These are phyloP conservation scores for Pilophorus perplexus DNA, from an alignment of 2,888 invertebrate species.

Conservation along the genomic window DNA sequence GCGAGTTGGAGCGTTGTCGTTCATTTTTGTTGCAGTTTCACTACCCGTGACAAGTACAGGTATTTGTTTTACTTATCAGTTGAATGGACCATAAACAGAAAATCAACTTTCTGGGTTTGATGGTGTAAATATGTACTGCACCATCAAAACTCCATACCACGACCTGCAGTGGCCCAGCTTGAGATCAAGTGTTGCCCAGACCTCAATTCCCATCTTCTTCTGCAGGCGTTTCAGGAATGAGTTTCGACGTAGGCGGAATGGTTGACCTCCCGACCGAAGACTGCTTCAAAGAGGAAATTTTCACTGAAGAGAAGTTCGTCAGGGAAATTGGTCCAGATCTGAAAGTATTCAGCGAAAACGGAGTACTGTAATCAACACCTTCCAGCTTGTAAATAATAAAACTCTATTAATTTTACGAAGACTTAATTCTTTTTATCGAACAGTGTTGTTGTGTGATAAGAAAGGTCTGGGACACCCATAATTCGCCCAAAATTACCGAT, in stretches of 20 bases:
- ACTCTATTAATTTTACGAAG: no score
- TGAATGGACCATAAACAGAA: no score
- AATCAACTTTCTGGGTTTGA: no score
- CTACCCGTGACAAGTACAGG: slow-evolving; percentile 21
- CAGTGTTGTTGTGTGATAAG: no score
- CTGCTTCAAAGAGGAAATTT: slow-evolving; percentile 13
- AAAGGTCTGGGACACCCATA: no score
- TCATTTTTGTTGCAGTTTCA: not conserved
- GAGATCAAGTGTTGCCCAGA: not conserved
- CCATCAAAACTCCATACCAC: no score
- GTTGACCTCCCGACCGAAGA: not conserved
- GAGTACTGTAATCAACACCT: not conserved
- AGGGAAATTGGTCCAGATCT: slow-evolving; percentile 20
- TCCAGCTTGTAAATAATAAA: no score
- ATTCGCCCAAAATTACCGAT: no score
- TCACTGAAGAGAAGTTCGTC: slow-evolving; percentile 18
- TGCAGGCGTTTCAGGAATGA: slow-evolving; percentile 12
- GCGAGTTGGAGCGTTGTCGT: not conserved
- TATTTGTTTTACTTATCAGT: no score
- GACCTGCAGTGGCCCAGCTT: no score
- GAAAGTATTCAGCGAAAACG: not conserved
- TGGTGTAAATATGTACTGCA: no score
- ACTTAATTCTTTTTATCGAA: no score
- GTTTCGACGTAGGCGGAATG: not conserved
- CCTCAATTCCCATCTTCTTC: not conserved